Conservation (phyloP, 2,888 invertebrate genomes). For the Apamea sordens region DNA sequence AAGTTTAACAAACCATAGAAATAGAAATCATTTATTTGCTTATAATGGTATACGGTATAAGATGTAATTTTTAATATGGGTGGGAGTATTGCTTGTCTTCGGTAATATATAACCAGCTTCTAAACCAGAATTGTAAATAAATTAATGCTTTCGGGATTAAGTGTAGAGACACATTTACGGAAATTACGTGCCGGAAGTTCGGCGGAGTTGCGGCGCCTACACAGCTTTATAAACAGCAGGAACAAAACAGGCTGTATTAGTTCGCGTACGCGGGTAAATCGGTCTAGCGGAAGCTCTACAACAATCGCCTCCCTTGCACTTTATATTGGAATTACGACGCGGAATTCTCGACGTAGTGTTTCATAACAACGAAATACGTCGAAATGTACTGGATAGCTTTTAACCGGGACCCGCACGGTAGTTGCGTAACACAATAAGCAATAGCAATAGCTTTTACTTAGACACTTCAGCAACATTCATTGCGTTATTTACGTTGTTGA, state of each 20-base stretch:
- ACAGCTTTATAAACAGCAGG: not conserved
- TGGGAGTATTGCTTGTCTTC: slow-evolving; percentile 12
- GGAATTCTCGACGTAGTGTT: not conserved
- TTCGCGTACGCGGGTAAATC: not conserved
- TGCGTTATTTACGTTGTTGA: too few species aligned
- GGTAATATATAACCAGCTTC: slow-evolving; percentile 13
- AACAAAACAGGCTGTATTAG: not conserved
- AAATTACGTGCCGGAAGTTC: not conserved
- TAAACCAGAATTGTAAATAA: slow-evolving; percentile 34
- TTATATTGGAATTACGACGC: not conserved
- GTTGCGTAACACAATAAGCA: too few species aligned
- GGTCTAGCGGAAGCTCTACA: not conserved
- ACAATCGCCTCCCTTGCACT: not conserved
- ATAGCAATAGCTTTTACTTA: too few species aligned
- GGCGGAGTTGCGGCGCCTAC: too few species aligned
- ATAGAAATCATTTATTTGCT: slow-evolving; percentile 3
- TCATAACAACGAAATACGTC: not conserved
- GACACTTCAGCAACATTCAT: too few species aligned
- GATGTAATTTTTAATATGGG: not conserved
- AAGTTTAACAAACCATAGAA: not conserved
- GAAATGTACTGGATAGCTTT: too few species aligned
- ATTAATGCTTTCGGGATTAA: slow-evolving; percentile 28
- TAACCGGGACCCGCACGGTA: too few species aligned
- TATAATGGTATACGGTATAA: not conserved
- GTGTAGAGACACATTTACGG: slow-evolving; percentile 12